Base-by-base conservation (phyloP, 1,140 invertebrate genomes). In the Aphelinus certus region DNA sequence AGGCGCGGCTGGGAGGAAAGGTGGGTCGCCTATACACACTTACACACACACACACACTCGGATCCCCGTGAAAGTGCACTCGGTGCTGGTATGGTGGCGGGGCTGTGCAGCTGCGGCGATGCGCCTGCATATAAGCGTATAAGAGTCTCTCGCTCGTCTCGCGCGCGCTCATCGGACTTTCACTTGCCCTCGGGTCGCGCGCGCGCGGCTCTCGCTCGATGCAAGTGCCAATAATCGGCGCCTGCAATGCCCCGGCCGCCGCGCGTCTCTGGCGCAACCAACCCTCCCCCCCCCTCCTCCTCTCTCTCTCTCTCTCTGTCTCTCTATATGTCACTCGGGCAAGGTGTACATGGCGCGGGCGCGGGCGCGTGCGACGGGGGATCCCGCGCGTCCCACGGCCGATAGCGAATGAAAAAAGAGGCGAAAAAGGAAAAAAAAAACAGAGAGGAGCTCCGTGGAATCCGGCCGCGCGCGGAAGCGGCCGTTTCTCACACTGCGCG, bases 181-280 rank as follows among this genome's bases (percentile, higher is more conserved):
- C 71, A 72, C 71, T 72, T 72, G 71, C 71, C 71, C 71, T 65
- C 62, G 71, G 45, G 61, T 60, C 45, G 58, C 58, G 58, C 58
- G 61, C 56, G 60, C 45, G 2, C n/a, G 3, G 42, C 58, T 43
- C 26, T 43, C 26, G 26, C 56, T 58, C 1, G n/a, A 58, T 26
- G 26, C 26, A 26, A 26, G 26, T 26, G 26, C 26, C 26, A 26
- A 26, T 58, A 26, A 26, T 26, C 2, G 4, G 7, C 1, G 1
- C 42, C 2, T 60, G 26, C 2, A 60, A 7, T 60, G 58, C 42
- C 42, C n/a, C 10, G 26, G 26, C 26, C 26, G 26, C 26, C 26
- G 26, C 26, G 26, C 26, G 26, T 26, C 26, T 26, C 26, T 26
- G 26, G 26, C 26, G 26, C 26, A 26, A 26, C 26, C 26, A 26